phyloP scores from a whole-genome alignment of 2,797 vertebrate genomes.

The Chaetodon trifasciatus region DNA sequence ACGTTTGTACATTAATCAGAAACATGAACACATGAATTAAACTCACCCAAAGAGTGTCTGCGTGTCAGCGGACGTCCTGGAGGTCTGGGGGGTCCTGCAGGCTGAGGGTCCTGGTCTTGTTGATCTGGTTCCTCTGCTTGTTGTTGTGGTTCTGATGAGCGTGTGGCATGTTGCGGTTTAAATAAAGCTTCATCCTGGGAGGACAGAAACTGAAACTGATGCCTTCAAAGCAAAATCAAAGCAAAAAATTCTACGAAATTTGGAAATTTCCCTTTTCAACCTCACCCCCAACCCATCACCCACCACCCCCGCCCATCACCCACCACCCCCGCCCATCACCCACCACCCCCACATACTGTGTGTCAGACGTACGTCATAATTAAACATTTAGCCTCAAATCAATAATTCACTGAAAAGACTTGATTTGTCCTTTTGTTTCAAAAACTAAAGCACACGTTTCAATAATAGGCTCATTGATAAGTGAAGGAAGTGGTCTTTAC shows the following conservation, averaged over 20 bases:
- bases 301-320: no score
- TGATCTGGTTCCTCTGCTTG: background rate
- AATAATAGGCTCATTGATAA: no score
- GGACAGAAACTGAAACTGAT: conserved; percentile 51
- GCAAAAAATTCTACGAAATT: conserved; percentile 14
- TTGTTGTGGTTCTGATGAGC: conserved; percentile 41
- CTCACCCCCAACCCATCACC: background rate
- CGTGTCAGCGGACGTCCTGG: background rate
- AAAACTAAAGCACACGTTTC: no score
- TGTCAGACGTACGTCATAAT: no score
- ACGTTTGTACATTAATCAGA: no score
- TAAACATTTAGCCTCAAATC: no score
- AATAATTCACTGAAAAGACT: no score
- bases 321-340: background rate
- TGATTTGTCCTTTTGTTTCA: no score
- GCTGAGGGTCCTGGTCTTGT: conserved; percentile 6
- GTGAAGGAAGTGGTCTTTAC: no score
- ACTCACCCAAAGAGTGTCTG: background rate
- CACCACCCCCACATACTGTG: no score
- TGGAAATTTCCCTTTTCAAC: conserved; percentile 30
- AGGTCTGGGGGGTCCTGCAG: background rate
- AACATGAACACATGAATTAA: background rate
- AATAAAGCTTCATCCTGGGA: conserved; percentile 37
- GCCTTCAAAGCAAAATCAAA: conserved; percentile 22
- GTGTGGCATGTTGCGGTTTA: conserved; percentile 31